Evolutionary conservation across 2,888 invertebrate genomes (phyloP), one percentile per base, ranked within the genome.

Genomic region (Zaprionus lineosus): DNA sequence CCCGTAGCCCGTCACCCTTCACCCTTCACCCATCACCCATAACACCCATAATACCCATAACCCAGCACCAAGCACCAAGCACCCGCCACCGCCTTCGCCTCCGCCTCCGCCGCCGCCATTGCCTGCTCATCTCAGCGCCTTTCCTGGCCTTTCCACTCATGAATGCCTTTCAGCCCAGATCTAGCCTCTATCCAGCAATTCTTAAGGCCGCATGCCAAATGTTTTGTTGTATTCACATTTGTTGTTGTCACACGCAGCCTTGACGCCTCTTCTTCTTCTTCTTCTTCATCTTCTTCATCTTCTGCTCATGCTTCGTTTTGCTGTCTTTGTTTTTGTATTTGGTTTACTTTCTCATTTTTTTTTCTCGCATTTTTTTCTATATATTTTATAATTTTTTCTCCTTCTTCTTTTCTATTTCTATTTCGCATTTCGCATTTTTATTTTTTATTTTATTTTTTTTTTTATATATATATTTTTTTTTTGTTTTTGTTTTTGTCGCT

Each of bases 201-300:
- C 44, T 64, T 60, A 57, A 40, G 65, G 65, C 71, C 61, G 57
- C 65, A 62, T 60, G 82, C 74, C 72, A 47, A 75, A 65, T 76
- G 65, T 37, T 56, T 62, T 64, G 57, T 63, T 72, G 57, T 36
- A 46, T 29, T 72, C 21, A 60, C 44, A 60, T 72, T 69, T 61
- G 61, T 70, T 70, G 67, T 72, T 72, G 69, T 72, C 73, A 62
- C 69, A 72, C 73, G 73, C 73, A 74, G 84, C 82, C 82, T 78
- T 78, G 84, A 52, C 61, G 74, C 62, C 64, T 66, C 64, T 60
- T 72, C n/a, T 40, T 12, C 11, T 29, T 36, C 9, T 9, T 29
- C 9, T 14, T 5, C 15, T 28, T 11, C 9, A 6, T 8, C 9
- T 5, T 37, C 21, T 9, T 36, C 9, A 16, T 24, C 16, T 24